Percentiles rank a stretch among this genome's conserved stretches.
Conservation (phyloP, 2,113 vertebrate species). For the Bufo bufo region DNA sequence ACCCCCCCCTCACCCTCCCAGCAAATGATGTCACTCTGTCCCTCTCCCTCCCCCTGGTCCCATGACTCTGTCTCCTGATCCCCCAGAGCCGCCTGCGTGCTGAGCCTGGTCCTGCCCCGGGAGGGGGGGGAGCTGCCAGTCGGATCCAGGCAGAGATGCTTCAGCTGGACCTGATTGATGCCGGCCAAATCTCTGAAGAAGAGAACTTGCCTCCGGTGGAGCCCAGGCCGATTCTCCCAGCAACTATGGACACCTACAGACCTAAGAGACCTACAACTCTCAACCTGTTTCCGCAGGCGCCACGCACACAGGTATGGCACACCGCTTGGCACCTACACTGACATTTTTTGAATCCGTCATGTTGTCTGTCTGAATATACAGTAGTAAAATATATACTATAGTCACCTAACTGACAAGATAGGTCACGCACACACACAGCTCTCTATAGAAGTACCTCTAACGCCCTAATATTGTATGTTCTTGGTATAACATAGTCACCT, state of each 20-base stretch:
- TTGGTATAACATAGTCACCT: too few species aligned
- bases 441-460: too few species aligned
- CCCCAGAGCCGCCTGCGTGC: slow-evolving; percentile 78
- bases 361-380: neutral
- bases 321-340: neutral
- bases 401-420: too few species aligned
- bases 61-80: slow-evolving; percentile 68
- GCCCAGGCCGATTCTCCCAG: slow-evolving; percentile 71
- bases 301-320: slow-evolving; percentile 87
- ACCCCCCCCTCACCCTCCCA: neutral
- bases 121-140: slow-evolving; percentile 80
- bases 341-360: neutral
- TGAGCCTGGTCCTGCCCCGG: slow-evolving; percentile 71
- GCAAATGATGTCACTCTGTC: slow-evolving; percentile 23
- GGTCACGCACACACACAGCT: too few species aligned
- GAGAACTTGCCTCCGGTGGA: slow-evolving; percentile 67
- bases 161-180: slow-evolving; percentile 93
- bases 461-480: too few species aligned
- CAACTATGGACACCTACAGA: slow-evolving; percentile 87
- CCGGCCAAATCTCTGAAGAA: slow-evolving; percentile 71
- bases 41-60: slow-evolving; percentile 60
- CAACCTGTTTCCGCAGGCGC: slow-evolving; percentile 95
- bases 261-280: slow-evolving; percentile 96
- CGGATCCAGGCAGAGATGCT: slow-evolving; percentile 92
- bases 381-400: neutral